A percentile compares a stretch with the other conserved stretches of the same genome.
These are phyloP conservation scores for Chanos chanos DNA, from an alignment of 2,797 vertebrate species.

Conservation along the genomic window DNA sequence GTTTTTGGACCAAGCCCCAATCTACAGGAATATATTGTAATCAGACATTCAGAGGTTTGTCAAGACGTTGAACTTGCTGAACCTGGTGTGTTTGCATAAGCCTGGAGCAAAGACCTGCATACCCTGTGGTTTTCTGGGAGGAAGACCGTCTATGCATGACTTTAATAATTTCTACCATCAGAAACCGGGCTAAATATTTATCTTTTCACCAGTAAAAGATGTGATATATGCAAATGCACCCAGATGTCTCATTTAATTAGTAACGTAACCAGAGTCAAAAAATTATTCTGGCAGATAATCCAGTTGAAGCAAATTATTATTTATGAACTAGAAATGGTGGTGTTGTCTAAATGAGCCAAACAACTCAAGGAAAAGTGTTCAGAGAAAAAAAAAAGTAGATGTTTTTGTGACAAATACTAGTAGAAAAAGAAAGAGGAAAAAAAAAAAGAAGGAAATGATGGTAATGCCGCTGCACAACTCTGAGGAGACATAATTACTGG, in stretches of 20 bases:
- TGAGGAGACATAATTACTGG: conserved; percentile 66
- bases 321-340: conserved; percentile 42
- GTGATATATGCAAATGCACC: conserved; percentile 24
- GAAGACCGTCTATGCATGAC: too few relatives aligned
- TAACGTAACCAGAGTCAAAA: conserved; percentile 29
- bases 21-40: too few relatives aligned
- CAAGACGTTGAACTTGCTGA: too few relatives aligned
- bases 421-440: conserved; percentile 39
- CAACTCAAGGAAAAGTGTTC: conserved; percentile 37
- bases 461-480: conserved; percentile 49
- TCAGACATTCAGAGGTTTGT: too few relatives aligned
- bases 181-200: conserved; percentile 1
- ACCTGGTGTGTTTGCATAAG: too few relatives aligned
- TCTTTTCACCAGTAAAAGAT: conserved; percentile 22
- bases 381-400: conserved; percentile 34
- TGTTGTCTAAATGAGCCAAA: conserved; percentile 57
- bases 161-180: background rate
- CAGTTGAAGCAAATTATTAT: conserved; percentile 51
- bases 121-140: too few relatives aligned
- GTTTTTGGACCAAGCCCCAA: too few relatives aligned
- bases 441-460: conserved; percentile 41
- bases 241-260: conserved; percentile 51
- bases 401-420: conserved; percentile 54
- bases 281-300: conserved; percentile 50
- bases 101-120: too few relatives aligned